These are phyloP conservation scores for Cheumatopsyche charites DNA, from an alignment of 1,140 invertebrate species.

Conservation along the genomic window DNA sequence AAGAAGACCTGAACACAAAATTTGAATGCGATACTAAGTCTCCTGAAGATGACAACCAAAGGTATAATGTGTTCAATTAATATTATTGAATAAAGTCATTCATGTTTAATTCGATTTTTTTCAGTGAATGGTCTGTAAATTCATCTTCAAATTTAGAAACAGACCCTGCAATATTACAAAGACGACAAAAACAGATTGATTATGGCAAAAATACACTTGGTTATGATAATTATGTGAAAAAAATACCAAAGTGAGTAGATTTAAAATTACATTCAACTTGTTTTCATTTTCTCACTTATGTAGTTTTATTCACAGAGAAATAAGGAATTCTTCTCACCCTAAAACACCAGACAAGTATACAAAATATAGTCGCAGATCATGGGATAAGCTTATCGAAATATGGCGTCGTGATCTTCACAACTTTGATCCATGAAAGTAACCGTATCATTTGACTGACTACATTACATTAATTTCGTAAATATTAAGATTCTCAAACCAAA, in stretches of 20 bases:
- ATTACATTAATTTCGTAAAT: too few relatives aligned
- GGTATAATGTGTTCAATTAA: neutral
- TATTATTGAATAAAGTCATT: neutral
- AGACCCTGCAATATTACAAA: conserved; percentile 72
- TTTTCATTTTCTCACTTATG: conserved; percentile 14
- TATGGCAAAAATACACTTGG: conserved; percentile 93
- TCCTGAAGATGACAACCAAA: too few relatives aligned
- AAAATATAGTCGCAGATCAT: conserved; percentile 88
- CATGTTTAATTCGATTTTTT: neutral
- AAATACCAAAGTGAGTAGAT: conserved; percentile 73
- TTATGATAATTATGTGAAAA: conserved; percentile 78
- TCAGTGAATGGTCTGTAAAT: neutral
- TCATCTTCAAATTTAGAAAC: conserved; percentile 68
- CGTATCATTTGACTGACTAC: too few relatives aligned
- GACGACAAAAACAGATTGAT: conserved; percentile 92
- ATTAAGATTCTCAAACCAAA: too few relatives aligned
- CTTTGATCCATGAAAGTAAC: conserved; percentile 65
- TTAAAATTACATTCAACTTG: neutral
- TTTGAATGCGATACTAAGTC: too few relatives aligned
- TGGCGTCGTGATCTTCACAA: conserved; percentile 86
- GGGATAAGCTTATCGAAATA: conserved; percentile 84
- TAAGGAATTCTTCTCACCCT: conserved; percentile 75
- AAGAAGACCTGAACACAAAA: too few relatives aligned
- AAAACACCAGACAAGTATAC: conserved; percentile 84
- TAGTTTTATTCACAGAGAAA: conserved; percentile 59